A percentile compares a stretch with the other conserved stretches of the same genome.
Evolutionary conservation across 2,888 invertebrate genomes (phyloP).

Genomic region (Caenorhabditis macrosperma): DNA sequence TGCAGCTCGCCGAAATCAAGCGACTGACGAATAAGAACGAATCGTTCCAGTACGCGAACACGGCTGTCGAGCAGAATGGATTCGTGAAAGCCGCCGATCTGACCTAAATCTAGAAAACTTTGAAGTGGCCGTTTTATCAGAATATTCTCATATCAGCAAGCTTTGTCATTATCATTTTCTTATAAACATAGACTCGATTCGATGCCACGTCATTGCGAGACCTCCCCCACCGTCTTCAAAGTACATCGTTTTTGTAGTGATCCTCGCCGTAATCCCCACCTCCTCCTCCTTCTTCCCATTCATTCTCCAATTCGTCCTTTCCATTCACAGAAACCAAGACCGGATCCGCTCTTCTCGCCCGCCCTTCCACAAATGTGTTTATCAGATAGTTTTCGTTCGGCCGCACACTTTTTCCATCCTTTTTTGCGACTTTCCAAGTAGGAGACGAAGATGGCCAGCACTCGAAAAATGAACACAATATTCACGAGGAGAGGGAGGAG

Average conservation of each 20-base stretch:
- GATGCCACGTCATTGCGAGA: not conserved
- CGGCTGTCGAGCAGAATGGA: constrained; percentile 40
- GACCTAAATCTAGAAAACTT: not conserved
- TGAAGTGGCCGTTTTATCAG: not conserved
- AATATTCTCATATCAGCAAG: not conserved
- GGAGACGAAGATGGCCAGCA: not conserved
- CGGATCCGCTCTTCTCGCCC: constrained; percentile 18
- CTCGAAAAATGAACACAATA: constrained; percentile 12
- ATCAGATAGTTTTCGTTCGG: constrained; percentile 19
- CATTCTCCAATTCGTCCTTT: not conserved
- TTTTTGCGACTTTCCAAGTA: not conserved
- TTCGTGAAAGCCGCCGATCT: constrained; percentile 49
- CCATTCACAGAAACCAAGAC: constrained; percentile 40
- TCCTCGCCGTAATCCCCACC: not conserved
- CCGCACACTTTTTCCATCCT: not conserved
- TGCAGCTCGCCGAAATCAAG: constrained; percentile 64
- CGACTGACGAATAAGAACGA: constrained; percentile 38
- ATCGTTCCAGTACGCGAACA: constrained; percentile 32
- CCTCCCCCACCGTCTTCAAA: not conserved
- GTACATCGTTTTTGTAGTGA: not conserved
- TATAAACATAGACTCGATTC: not conserved
- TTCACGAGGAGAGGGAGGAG: not conserved
- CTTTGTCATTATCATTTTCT: not conserved
- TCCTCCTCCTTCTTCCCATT: not conserved
- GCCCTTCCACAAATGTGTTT: constrained; percentile 13